A percentile compares a stretch with the other conserved stretches of the same genome.
Conservation (phyloP, 2,888 invertebrate genomes). For the Ophion costatus region DNA sequence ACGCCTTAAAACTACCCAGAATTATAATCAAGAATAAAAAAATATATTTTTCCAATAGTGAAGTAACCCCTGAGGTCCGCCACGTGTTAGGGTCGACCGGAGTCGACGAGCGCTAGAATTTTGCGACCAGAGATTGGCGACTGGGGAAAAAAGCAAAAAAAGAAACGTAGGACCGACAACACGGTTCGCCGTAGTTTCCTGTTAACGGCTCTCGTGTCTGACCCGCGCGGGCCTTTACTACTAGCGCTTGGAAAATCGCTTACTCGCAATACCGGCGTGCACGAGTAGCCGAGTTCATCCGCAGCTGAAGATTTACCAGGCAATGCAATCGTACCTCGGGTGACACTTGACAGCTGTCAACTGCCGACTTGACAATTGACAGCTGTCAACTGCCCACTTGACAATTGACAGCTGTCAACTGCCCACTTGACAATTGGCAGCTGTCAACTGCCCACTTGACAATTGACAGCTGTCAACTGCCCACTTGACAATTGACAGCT, state of each 20-base stretch:
- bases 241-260: constrained; percentile 20
- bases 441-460: too few relatives aligned
- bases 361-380: too few relatives aligned
- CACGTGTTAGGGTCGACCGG: constrained; percentile 41
- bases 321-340: too few relatives aligned
- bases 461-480: constrained; percentile 7
- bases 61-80: neutral
- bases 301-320: too few relatives aligned
- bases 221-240: constrained; percentile 58
- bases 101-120: neutral
- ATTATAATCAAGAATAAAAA: too few relatives aligned
- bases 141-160: neutral
- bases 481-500: constrained; percentile 20
- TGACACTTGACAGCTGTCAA: constrained; percentile 13
- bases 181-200: constrained; percentile 33
- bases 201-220: constrained; percentile 56
- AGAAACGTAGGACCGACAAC: constrained; percentile 43
- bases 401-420: too few relatives aligned
- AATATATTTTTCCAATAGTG: too few relatives aligned
- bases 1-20: too few relatives aligned
- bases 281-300: neutral
- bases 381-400: too few relatives aligned
- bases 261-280: neutral
- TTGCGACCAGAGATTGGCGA: too few relatives aligned
- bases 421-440: too few relatives aligned